A percentile compares a stretch with the other conserved stretches of the same genome.
Evolutionary conservation across 1,140 invertebrate genomes (phyloP).

Genomic region (Pogonomyrmex barbatus): DNA sequence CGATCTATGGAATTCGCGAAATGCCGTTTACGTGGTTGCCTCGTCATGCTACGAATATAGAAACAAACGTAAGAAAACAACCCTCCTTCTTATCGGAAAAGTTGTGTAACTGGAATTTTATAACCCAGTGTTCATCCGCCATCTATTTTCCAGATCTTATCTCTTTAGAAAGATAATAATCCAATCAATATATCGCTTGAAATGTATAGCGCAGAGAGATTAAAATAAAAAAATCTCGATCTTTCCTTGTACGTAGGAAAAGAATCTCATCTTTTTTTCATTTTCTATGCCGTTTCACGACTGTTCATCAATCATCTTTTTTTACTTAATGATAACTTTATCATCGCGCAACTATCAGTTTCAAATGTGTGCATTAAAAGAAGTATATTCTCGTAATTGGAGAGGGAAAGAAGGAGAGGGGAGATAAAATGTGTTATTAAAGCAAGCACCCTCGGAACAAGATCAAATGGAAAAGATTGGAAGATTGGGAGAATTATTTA

Average conservation of each 20-base stretch:
- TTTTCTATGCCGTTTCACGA: background rate
- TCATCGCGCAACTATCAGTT: background rate
- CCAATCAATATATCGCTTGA: background rate
- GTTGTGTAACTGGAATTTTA: constrained; percentile 17
- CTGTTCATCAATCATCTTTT: too few species aligned
- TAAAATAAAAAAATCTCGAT: background rate
- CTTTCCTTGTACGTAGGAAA: background rate
- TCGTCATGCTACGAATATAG: constrained; percentile 27
- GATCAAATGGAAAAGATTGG: background rate
- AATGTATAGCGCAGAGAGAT: background rate
- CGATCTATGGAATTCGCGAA: constrained; percentile 4
- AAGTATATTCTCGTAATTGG: background rate
- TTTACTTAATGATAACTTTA: constrained; percentile 17
- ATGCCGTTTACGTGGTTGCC: background rate
- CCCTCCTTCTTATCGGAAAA: background rate
- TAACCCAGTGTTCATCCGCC: constrained; percentile 4
- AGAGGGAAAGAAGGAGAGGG: background rate
- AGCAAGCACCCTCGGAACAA: background rate
- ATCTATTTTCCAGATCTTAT: constrained; percentile 26
- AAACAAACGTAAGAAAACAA: constrained; percentile 9
- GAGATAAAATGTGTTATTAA: background rate
- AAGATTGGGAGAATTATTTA: background rate
- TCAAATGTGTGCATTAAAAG: too few species aligned
- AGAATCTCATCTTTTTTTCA: background rate
- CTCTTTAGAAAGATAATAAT: constrained; percentile 21